Percentiles rank a stretch among this genome's conserved stretches.
These are phyloP conservation scores for Nasua narica DNA, from an alignment of 2,797 vertebrate species.

Conservation along the genomic window DNA sequence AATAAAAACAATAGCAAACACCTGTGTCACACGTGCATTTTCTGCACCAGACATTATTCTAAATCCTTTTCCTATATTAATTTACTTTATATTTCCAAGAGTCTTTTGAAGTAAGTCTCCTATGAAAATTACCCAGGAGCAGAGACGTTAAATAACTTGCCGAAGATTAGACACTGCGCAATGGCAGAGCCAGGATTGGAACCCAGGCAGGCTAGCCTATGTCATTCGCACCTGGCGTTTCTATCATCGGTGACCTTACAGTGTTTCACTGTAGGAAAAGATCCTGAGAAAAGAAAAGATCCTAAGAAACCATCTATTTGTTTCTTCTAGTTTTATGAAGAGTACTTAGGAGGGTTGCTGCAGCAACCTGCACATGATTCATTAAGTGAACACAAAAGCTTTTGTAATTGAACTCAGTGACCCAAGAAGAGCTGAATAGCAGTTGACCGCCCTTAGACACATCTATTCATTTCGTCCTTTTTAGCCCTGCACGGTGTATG, in stretches of 20 bases:
- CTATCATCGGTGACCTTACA: neutral
- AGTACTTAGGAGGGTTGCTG: slow-evolving; percentile 2
- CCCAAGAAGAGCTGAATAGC: slow-evolving; percentile 10
- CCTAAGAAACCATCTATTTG: neutral
- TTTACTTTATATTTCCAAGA: neutral
- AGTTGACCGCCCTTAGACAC: neutral
- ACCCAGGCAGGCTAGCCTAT: neutral
- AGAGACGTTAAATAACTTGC: neutral
- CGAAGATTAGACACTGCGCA: neutral
- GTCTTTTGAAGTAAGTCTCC: neutral
- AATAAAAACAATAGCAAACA: neutral
- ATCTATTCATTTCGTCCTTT: neutral
- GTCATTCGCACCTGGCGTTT: neutral
- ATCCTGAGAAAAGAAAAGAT: neutral
- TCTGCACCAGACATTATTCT: neutral
- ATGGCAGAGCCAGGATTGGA: neutral
- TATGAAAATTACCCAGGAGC: neutral
- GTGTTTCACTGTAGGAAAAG: neutral
- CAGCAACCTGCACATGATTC: slow-evolving; percentile 34
- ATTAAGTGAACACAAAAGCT: slow-evolving; percentile 51
- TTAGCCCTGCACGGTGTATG: neutral
- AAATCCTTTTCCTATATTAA: neutral
- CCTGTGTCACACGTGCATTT: neutral
- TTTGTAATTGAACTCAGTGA: slow-evolving; percentile 51
- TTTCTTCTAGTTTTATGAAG: neutral